A percentile compares a stretch with the other conserved stretches of the same genome.
Evolutionary conservation across 1,140 invertebrate species (phyloP).

Genomic region (Holotrichia oblita): DNA sequence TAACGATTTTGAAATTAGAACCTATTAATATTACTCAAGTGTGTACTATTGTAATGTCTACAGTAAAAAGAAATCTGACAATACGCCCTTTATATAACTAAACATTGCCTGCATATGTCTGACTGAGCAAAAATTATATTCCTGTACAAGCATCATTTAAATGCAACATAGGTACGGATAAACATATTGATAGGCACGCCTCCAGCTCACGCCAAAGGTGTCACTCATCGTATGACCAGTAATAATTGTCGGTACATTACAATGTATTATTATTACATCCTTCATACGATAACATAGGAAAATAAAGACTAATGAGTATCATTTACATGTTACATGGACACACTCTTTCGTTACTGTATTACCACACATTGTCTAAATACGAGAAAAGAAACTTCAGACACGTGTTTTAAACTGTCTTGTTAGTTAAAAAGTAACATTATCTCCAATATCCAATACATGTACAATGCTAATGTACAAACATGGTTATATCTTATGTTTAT

Average conservation of each 20-base stretch:
- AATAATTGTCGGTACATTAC: conserved; percentile 10
- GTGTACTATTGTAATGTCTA: background rate
- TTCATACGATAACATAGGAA: background rate
- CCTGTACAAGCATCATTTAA: conserved; percentile 4
- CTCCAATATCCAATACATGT: conserved; percentile 5
- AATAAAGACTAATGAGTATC: background rate
- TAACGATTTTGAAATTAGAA: background rate
- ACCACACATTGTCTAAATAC: background rate
- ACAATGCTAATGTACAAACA: background rate
- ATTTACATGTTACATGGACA: conserved; percentile 16
- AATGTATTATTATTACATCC: background rate
- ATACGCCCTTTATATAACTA: background rate
- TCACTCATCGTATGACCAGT: conserved; percentile 2
- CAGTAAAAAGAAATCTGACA: background rate
- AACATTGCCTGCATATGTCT: background rate
- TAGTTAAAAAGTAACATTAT: conserved; percentile 2
- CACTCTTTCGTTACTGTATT: background rate
- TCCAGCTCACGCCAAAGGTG: conserved; percentile 3
- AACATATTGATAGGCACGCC: conserved; percentile 6
- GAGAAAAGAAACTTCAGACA: background rate
- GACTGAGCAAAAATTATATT: background rate
- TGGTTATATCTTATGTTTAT: background rate
- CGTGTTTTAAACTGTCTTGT: background rate
- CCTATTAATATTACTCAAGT: background rate
- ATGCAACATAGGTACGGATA: background rate